Evolutionary conservation across 2,113 vertebrate genomes (phyloP).

Genomic region (Brachypodius melanocephalos): DNA sequence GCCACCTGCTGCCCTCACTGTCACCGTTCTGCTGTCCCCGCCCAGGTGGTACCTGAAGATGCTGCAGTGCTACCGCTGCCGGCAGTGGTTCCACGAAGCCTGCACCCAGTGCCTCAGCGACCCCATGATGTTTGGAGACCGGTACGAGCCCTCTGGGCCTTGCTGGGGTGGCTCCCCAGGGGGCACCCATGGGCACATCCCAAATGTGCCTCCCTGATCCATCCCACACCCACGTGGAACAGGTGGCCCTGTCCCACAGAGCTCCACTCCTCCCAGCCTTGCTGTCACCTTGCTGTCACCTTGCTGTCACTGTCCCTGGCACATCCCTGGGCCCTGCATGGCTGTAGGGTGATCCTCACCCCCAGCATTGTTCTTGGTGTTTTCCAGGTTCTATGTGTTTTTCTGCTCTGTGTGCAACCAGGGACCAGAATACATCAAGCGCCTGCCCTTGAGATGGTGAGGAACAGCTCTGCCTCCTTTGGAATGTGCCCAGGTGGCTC

Average conservation of each 20-base stretch:
- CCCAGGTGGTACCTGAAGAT: slow-evolving; percentile 96
- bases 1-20: accelerated
- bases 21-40: background rate
- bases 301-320: accelerated
- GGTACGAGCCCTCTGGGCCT: slow-evolving; percentile 66
- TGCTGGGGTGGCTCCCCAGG: accelerated
- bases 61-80: slow-evolving; percentile 91
- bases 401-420: slow-evolving; percentile 92
- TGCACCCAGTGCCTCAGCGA: slow-evolving; percentile 93
- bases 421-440: slow-evolving; percentile 89
- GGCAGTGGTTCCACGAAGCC: slow-evolving; percentile 98
- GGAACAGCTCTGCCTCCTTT: background rate
- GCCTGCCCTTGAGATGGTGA: slow-evolving; percentile 89
- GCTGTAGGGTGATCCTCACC: background rate
- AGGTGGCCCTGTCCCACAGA: accelerated
- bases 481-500: background rate
- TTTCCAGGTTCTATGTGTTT: slow-evolving; percentile 90
- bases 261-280: accelerated
- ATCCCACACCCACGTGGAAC: accelerated
- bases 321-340: background rate
- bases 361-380: background rate
- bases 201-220: background rate
- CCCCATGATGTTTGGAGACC: slow-evolving; percentile 94
- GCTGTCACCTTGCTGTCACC: background rate
- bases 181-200: accelerated